Percentiles rank a stretch among this genome's conserved stretches.
phyloP scores from a whole-genome alignment of 2,113 vertebrate genomes.

The Rhipidura dahli region DNA sequence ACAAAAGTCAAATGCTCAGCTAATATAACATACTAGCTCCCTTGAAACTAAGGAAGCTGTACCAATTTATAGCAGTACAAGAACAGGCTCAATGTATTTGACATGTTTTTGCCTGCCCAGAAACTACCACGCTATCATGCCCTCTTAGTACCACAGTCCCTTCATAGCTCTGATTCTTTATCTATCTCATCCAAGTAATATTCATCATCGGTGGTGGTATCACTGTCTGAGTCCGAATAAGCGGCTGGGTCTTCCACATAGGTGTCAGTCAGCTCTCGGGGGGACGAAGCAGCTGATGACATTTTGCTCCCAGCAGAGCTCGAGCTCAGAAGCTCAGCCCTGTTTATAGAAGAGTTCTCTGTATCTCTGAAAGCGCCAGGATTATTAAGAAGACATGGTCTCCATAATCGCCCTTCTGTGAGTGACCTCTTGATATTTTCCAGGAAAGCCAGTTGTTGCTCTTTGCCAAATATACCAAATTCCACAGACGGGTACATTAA shows the following conservation, averaged over 20 bases:
- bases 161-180: constrained; percentile 81
- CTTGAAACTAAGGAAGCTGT: background rate
- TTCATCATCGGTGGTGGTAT: constrained; percentile 93
- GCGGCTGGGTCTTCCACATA: constrained; percentile 54
- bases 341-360: background rate
- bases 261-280: constrained; percentile 60
- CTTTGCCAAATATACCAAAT: constrained; percentile 82
- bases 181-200: constrained; percentile 87
- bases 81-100: background rate
- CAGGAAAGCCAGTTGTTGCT: constrained; percentile 78
- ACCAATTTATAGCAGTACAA: background rate
- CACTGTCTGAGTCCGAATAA: constrained; percentile 84
- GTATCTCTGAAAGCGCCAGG: constrained; percentile 66
- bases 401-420: constrained; percentile 79
- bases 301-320: constrained; percentile 54
- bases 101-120: background rate
- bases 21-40: background rate
- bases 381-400: constrained; percentile 78
- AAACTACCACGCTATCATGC: background rate
- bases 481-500: constrained; percentile 73
- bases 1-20: background rate
- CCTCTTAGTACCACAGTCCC: background rate
- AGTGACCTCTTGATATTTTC: constrained; percentile 80
- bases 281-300: constrained; percentile 64
- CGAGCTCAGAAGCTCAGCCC: constrained; percentile 44